These are phyloP conservation scores for Colletes latitarsis DNA, from an alignment of 1,140 invertebrate genomes.

Conservation along the genomic window DNA sequence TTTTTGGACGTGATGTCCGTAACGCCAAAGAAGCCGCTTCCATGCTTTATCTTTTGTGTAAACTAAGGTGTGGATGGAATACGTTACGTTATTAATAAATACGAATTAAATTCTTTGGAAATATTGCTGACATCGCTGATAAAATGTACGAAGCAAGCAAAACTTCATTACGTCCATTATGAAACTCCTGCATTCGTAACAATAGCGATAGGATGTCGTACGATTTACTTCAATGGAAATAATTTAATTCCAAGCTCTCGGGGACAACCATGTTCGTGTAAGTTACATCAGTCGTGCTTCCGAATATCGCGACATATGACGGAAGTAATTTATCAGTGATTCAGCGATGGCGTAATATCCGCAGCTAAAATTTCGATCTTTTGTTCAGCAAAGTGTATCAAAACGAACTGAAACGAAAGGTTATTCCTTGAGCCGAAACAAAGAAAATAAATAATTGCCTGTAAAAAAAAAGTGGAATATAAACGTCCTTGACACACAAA, in stretches of 20 bases:
- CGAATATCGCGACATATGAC: constrained; percentile 39
- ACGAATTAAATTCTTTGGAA: background rate
- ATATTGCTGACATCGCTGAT: background rate
- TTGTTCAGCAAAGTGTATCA: constrained; percentile 2
- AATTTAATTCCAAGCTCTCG: background rate
- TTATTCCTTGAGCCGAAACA: background rate
- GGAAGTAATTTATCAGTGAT: constrained; percentile 51
- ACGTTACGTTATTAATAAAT: constrained; percentile 23
- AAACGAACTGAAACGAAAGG: background rate
- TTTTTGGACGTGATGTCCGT: constrained; percentile 38
- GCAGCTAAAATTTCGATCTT: constrained; percentile 29
- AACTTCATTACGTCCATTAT: too few species aligned
- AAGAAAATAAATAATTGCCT: background rate
- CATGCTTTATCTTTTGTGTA: constrained; percentile 42
- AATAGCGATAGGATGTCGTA: background rate
- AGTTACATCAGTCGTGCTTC: constrained; percentile 33
- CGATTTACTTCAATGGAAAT: background rate
- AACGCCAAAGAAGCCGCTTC: constrained; percentile 7
- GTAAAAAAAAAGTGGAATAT: background rate
- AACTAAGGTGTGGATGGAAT: constrained; percentile 18
- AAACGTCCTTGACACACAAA: constrained; percentile 7
- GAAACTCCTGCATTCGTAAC: too few species aligned
- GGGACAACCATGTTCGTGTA: constrained; percentile 4
- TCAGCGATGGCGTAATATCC: constrained; percentile 49
- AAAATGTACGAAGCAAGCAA: background rate